Evolutionary conservation across 2,797 vertebrate species (phyloP), one percentile per base, ranked within the genome.

Genomic region (Gambelia wislizenii): DNA sequence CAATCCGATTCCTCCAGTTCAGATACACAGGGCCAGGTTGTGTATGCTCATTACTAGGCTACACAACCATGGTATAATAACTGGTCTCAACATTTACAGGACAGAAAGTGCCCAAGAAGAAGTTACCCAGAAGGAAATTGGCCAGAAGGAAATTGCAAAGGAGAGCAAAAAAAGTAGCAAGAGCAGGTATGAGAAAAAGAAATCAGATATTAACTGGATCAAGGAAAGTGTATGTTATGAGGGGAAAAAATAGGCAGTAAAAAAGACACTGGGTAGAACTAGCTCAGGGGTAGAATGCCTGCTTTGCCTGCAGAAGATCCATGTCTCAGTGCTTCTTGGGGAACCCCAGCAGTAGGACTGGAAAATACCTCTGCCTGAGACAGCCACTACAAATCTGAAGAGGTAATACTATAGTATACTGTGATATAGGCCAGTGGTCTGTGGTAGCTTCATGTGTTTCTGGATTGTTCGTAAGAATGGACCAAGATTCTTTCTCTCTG

Each of bases 51-150:
- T 36, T 69, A 42, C 30, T 86, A 54, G 78, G 84, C 69, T 81
- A 39, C 69, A 80, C 77, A 75, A n/a, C 36, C 16, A 8, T 25
- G 76, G 69, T 86, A 76, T 82, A 81, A 81, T 89, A 86, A 86
- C 78, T 82, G 89, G 78, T 89, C 84, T 89, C 89, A 67, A 89
- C 78, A 76, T 89, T 89, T 89, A 61, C 89, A 89, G 89, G 89
- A 89, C 88, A 86, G 69, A 82, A 86, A 86, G 84, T 86, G 78
- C 78, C 20, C 84, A 89, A 54, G 89, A 89, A 82, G 89, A 89
- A 82, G 79, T 64, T 89, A 54, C 4, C 88, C 76, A 89, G 44
- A 70, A 83, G 52, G 56, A 90, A 90, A 90, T 86, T 90, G 12
- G 20, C 84, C 61, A 86, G 79, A 86, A 86, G 75, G 81, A 90